phyloP scores from a whole-genome alignment of 2,888 invertebrate genomes.

The Crocallis elinguaria region DNA sequence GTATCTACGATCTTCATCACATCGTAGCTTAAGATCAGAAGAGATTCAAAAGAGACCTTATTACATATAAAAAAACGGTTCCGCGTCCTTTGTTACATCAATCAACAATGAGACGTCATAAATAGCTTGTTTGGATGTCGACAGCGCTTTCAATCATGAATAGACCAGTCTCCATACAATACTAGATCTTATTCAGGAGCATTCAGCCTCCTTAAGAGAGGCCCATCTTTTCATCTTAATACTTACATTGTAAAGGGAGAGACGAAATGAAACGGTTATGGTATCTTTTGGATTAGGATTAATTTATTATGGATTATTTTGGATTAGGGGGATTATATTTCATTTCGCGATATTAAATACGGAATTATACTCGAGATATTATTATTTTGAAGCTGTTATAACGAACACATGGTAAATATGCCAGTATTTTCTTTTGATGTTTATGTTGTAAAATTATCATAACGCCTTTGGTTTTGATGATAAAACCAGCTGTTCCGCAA shows the following conservation, averaged over 20 bases:
- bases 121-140: slow-evolving; percentile 7
- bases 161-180: slow-evolving; percentile 12
- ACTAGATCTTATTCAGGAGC: slow-evolving; percentile 1
- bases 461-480: too few relatives aligned
- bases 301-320: neutral
- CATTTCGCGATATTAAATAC: slow-evolving; percentile 7
- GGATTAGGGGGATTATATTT: slow-evolving; percentile 18
- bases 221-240: slow-evolving; percentile 7
- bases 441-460: too few relatives aligned
- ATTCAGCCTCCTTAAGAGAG: slow-evolving; percentile 1
- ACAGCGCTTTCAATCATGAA: slow-evolving; percentile 7
- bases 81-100: neutral
- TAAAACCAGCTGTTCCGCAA: too few relatives aligned
- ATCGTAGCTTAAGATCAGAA: too few relatives aligned
- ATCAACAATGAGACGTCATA: slow-evolving; percentile 2
- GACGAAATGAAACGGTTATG: slow-evolving; percentile 12
- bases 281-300: slow-evolving; percentile 9
- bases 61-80: too few relatives aligned
- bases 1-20: too few relatives aligned
- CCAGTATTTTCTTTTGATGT: too few relatives aligned
- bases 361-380: neutral
- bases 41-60: too few relatives aligned
- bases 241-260: slow-evolving; percentile 8
- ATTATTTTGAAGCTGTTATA: too few relatives aligned
- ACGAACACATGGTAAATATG: too few relatives aligned